A percentile compares a stretch with the other conserved stretches of the same genome.
phyloP scores from a whole-genome alignment of 2,113 vertebrate genomes.

The Tauraco erythrolophus region DNA sequence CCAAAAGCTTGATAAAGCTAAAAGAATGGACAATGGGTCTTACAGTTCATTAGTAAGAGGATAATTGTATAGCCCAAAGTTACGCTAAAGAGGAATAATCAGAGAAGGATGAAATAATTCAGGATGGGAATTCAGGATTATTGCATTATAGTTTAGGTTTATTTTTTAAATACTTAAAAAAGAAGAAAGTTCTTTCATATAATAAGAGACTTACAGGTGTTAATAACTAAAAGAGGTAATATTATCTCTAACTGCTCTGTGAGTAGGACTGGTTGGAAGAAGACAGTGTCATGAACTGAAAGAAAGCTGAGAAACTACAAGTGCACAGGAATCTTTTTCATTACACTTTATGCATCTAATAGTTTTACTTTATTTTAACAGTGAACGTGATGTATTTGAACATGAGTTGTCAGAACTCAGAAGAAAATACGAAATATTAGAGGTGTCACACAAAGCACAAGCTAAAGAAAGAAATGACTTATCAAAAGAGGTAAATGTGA shows the following conservation, averaged over 20 bases:
- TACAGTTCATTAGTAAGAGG: not conserved
- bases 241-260: not conserved
- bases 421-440: constrained; percentile 85
- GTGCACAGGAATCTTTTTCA: not conserved
- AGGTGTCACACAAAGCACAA: constrained; percentile 80
- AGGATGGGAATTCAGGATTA: not conserved
- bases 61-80: not conserved
- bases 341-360: not conserved
- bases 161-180: not conserved
- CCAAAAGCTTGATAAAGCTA: not conserved
- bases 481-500: constrained; percentile 87
- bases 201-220: not conserved
- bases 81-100: not conserved
- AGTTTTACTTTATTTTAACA: constrained; percentile 63
- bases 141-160: not conserved
- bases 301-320: not conserved
- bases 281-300: not conserved
- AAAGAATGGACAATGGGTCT: not conserved
- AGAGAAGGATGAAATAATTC: not conserved
- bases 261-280: not conserved
- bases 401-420: constrained; percentile 84
- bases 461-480: constrained; percentile 87
- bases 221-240: not conserved
- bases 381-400: constrained; percentile 90
- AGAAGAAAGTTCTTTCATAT: not conserved